Base-by-base conservation (phyloP, 1,140 invertebrate species). In the Drosophila malerkotliana region DNA sequence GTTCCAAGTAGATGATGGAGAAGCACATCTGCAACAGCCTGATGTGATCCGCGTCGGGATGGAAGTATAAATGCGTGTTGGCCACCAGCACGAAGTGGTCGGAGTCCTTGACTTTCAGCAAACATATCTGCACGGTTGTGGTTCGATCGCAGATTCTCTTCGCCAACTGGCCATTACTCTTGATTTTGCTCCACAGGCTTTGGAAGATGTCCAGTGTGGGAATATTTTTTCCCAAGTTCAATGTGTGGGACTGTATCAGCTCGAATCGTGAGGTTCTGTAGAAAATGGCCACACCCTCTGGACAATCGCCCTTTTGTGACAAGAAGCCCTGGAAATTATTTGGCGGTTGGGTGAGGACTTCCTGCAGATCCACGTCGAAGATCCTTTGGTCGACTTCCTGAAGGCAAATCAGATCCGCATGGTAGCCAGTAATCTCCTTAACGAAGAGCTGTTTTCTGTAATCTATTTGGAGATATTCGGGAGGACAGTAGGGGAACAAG, bases 21-120 rank as follows among this genome's bases (percentile, higher is more conserved):
- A 95, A 94, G 47, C 94, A 95, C 39, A 93, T 94, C 93, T 97
- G 96, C 32, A 98, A 90, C 3, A 98, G 92, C 75, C 98, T 92
- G 76, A 99, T 96, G 85, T 98, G 96, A 92, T 97, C 95, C 6
- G 97, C 96, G 91, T 96, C 94, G 2, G 97, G 97, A 89, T 97
- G 96, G 89, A 98, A 99, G 92, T 97, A 99, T 14, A 99, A 93
- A 93, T 99, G 98, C 0, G 97, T 98, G 87, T 98, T 98, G 21
- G 94, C 97, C 53, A 98, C 93, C 57, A 98, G 89, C 32, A 98
- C 60, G 55, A 94, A 92, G 79, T 95, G 93, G 57, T 93, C 92
- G 6, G 92, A 93, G 26, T 95, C 93, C 51, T 93, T 88, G 6
- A 94, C 94, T 83, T 95, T 92, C 51, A 93, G 60, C 45, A 87